Evolutionary conservation across 2,888 invertebrate species (phyloP).

Genomic region (Danaus chrysippus): DNA sequence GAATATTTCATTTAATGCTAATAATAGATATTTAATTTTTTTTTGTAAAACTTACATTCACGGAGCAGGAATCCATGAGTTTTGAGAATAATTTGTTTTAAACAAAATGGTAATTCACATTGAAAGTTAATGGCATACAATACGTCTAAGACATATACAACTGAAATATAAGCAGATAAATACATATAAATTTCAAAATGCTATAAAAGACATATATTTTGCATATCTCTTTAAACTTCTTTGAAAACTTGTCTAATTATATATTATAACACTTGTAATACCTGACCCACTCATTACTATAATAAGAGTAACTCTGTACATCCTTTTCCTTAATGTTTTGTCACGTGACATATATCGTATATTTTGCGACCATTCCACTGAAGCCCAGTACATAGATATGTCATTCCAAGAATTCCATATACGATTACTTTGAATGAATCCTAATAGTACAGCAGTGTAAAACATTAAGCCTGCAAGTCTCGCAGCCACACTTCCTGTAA

Average conservation of each 20-base stretch:
- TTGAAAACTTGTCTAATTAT: no score
- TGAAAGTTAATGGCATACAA: slow-evolving; percentile 63
- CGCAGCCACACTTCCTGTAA: slow-evolving; percentile 53
- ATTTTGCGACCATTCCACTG: slow-evolving; percentile 41
- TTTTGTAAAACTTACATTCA: slow-evolving; percentile 49
- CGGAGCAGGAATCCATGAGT: slow-evolving; percentile 64
- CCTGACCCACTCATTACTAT: slow-evolving; percentile 42
- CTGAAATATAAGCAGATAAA: slow-evolving; percentile 48
- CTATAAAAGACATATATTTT: not conserved
- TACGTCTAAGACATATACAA: slow-evolving; percentile 80
- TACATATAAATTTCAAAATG: not conserved
- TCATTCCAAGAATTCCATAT: slow-evolving; percentile 44
- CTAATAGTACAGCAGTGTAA: slow-evolving; percentile 50
- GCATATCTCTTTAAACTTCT: no score
- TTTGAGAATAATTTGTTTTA: slow-evolving; percentile 47
- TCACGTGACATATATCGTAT: slow-evolving; percentile 44
- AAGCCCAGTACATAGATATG: slow-evolving; percentile 44
- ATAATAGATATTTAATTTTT: not conserved
- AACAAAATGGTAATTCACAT: slow-evolving; percentile 41
- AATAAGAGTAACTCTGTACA: slow-evolving; percentile 38
- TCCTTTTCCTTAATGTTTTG: slow-evolving; percentile 39
- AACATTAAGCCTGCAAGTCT: slow-evolving; percentile 58
- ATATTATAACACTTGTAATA: slow-evolving; percentile 1
- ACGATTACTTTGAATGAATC: slow-evolving; percentile 47
- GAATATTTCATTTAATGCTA: not conserved